A percentile compares a stretch with the other conserved stretches of the same genome.
Conservation (phyloP, 2,797 vertebrate species). For the Myotis vivesi region DNA sequence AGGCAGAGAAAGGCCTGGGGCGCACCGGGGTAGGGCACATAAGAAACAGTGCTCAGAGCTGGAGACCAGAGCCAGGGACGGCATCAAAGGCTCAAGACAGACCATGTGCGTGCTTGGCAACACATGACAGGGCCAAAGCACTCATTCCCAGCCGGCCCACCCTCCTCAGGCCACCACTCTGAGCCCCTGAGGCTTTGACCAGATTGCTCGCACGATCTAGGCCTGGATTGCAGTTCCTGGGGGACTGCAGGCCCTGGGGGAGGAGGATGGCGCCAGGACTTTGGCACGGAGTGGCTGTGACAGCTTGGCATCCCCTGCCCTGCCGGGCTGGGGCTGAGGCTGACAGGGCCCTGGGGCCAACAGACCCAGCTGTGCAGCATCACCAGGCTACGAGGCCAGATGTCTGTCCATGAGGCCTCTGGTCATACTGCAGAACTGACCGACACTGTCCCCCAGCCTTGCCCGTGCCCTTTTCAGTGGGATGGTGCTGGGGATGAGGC, state of each 20-base stretch:
- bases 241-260: neutral
- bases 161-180: neutral
- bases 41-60: neutral
- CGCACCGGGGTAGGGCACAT: neutral
- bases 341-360: neutral
- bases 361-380: constrained; percentile 18
- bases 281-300: neutral
- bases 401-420: neutral
- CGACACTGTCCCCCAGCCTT: neutral
- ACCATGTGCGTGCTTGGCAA: constrained; percentile 43
- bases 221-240: neutral
- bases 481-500: neutral
- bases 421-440: neutral
- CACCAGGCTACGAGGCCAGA: constrained; percentile 13
- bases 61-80: neutral
- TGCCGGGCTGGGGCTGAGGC: neutral
- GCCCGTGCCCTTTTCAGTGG: accelerated
- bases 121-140: neutral
- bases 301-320: neutral
- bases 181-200: neutral
- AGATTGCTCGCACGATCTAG: neutral
- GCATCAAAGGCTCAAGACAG: constrained; percentile 26
- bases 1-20: neutral
- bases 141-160: constrained; percentile 18
- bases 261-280: neutral